These are phyloP conservation scores for Sinocyclocheilus maitianheensis DNA, from an alignment of 2,113 vertebrate species.

Conservation along the genomic window DNA sequence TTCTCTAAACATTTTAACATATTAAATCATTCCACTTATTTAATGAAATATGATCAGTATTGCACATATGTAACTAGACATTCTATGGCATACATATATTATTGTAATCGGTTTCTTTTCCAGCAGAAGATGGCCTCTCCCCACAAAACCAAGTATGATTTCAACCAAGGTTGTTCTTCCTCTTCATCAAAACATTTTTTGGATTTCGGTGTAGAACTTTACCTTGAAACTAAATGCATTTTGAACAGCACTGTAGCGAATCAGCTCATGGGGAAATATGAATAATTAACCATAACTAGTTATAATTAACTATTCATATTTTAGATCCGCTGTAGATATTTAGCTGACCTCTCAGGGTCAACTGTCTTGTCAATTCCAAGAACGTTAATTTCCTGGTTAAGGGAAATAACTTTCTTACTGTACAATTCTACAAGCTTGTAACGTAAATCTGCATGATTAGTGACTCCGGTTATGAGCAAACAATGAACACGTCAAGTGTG, in stretches of 20 bases:
- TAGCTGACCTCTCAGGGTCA: too few relatives aligned
- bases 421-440: too few relatives aligned
- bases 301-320: too few relatives aligned
- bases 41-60: not conserved
- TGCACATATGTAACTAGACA: not conserved
- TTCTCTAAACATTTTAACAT: not conserved
- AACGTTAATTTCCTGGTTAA: too few relatives aligned
- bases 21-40: not conserved
- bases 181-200: not conserved
- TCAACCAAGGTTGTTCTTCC: not conserved
- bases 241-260: not conserved
- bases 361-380: too few relatives aligned
- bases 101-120: not conserved
- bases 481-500: too few relatives aligned
- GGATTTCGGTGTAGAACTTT: not conserved
- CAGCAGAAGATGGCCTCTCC: not conserved
- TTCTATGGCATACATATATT: not conserved
- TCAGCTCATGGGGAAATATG: too few relatives aligned
- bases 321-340: too few relatives aligned
- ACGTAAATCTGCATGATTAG: too few relatives aligned
- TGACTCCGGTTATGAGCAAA: too few relatives aligned
- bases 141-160: not conserved
- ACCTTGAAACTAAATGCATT: not conserved
- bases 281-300: too few relatives aligned
- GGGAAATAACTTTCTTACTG: too few relatives aligned